Evolutionary conservation across 2,113 vertebrate species (phyloP).

Genomic region (Pangasianodon gigas): DNA sequence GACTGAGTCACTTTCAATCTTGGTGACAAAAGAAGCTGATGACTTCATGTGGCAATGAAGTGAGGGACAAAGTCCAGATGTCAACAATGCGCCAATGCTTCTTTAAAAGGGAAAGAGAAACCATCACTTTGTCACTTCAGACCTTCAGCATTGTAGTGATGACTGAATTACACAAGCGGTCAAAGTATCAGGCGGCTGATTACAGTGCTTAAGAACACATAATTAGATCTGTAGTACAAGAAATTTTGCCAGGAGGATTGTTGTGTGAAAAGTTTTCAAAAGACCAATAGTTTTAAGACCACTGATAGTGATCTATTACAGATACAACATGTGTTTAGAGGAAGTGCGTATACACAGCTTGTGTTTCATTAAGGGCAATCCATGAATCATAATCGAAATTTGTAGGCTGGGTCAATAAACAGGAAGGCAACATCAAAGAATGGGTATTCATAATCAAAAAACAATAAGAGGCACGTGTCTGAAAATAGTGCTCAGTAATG

Average conservation of each 20-base stretch:
- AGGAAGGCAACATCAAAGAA: background rate
- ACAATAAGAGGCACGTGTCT: background rate
- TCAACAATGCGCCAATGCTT: background rate
- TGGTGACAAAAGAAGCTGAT: slow-evolving; percentile 35
- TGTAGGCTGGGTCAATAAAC: background rate
- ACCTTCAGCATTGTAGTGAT: background rate
- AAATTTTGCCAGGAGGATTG: background rate
- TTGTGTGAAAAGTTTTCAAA: background rate
- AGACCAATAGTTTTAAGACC: background rate
- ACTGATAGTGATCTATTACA: background rate
- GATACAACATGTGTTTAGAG: background rate
- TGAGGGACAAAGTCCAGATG: slow-evolving; percentile 14
- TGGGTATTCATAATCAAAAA: background rate
- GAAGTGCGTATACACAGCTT: too few relatives aligned
- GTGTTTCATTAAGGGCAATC: background rate
- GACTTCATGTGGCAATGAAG: slow-evolving; percentile 5
- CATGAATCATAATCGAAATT: background rate
- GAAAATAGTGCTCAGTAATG: background rate
- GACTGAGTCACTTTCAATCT: slow-evolving; percentile 27
- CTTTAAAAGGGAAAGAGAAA: slow-evolving; percentile 19
- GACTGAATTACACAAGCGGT: background rate
- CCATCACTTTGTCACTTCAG: background rate
- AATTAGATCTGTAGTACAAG: background rate
- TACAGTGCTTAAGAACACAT: background rate
- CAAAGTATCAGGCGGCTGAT: background rate